These are phyloP conservation scores for Tineola bisselliella DNA, from an alignment of 2,888 invertebrate species.

Conservation along the genomic window DNA sequence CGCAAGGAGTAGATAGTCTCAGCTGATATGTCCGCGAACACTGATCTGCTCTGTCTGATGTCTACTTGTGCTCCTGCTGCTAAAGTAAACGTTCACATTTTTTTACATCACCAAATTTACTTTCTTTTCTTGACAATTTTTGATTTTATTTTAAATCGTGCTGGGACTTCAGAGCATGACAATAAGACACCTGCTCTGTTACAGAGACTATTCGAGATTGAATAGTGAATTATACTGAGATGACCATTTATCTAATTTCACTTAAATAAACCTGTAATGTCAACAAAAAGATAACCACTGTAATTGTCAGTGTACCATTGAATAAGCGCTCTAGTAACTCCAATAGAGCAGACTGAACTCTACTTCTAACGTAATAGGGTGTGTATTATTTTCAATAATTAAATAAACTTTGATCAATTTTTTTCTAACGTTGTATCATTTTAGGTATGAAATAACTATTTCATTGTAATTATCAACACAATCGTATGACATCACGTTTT, in stretches of 20 bases:
- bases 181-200: background rate
- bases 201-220: conserved; percentile 29
- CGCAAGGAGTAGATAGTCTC: background rate
- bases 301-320: conserved; percentile 37
- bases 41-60: too few species aligned
- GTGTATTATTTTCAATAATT: background rate
- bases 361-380: background rate
- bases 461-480: background rate
- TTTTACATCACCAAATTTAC: conserved; percentile 36
- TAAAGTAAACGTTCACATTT: conserved; percentile 43
- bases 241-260: conserved; percentile 68
- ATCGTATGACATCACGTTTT: background rate
- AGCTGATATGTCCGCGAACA: background rate
- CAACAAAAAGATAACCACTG: conserved; percentile 54
- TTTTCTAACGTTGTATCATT: conserved; percentile 1
- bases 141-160: conserved; percentile 32
- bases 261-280: conserved; percentile 65
- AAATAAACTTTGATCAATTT: background rate
- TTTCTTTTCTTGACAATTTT: conserved; percentile 34
- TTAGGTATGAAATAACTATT: conserved; percentile 2
- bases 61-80: conserved; percentile 23
- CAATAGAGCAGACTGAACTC: conserved; percentile 11
- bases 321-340: conserved; percentile 21
- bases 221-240: conserved; percentile 52
- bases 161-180: background rate